Evolutionary conservation across 2,113 vertebrate genomes (phyloP).

Genomic region (Oxyura jamaicensis): DNA sequence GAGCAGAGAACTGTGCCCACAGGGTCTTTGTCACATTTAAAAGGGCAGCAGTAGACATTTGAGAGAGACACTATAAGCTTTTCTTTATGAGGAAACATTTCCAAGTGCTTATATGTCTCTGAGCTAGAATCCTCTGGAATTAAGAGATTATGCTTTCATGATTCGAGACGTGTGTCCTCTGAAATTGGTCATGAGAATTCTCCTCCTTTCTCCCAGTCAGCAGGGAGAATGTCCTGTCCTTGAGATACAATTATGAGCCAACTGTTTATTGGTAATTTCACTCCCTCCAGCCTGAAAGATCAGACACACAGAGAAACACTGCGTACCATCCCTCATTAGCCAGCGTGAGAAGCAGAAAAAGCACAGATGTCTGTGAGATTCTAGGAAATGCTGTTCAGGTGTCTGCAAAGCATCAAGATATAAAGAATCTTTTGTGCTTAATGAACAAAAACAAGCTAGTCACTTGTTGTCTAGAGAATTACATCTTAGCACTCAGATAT

Average conservation of each 20-base stretch:
- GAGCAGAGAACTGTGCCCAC: not conserved
- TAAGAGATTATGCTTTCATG: not conserved
- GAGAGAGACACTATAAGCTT: not conserved
- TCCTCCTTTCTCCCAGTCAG: not conserved
- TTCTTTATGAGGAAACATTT: not conserved
- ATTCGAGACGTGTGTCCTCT: accelerated
- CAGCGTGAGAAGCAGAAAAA: not conserved
- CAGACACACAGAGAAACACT: not conserved
- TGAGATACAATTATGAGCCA: not conserved
- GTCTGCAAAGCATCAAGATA: not conserved
- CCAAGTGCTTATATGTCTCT: not conserved
- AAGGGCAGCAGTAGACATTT: not conserved
- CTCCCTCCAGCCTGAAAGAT: not conserved
- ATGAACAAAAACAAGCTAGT: not conserved
- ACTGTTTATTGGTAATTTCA: not conserved
- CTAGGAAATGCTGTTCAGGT: slow-evolving; percentile 18
- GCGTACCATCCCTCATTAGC: not conserved
- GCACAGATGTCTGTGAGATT: not conserved
- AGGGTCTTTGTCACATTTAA: not conserved
- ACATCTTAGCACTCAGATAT: not conserved
- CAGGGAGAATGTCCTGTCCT: slow-evolving; percentile 32
- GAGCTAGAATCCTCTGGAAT: not conserved
- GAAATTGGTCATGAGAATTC: not conserved
- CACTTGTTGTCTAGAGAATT: not conserved
- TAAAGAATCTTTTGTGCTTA: not conserved